Evolutionary conservation across 1,140 invertebrate genomes (phyloP), one percentile per base, ranked within the genome.

Genomic region (Chironomus tepperi): DNA sequence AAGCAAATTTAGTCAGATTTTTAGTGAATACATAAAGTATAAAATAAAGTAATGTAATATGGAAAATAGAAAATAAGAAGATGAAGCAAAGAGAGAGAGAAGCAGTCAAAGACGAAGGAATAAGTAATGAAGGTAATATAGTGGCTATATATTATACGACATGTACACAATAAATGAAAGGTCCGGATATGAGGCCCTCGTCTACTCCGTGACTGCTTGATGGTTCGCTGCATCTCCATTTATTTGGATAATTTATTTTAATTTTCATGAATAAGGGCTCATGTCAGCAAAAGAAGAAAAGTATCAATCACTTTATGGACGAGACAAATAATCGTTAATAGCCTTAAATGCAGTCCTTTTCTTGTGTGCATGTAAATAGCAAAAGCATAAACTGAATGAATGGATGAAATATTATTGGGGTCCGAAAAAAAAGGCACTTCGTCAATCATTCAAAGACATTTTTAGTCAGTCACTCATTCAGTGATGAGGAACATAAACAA

Each of bases 321-420:
- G 47, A 57, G 47, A 57, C 47, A 57, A 57, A 57, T 57, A 57
- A n/a, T 57, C 47, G 47, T 57, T 57, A 57, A 57, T 57, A n/a
- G 47, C 47, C 47, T 57, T 57, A 57, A 57, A 57, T 57, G 12
- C 47, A 57, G 10, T 57, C 47, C 47, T 57, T 57, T 57, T n/a
- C n/a, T 57, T 57, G 12, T 34, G 24, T 34, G 24, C 24, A 34
- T 34, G 24, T 34, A 34, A 34, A 34, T 34, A 34, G 24, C 24
- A 34, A 34, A 34, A 34, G 5, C 24, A 34, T 34, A 34, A 34
- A 5, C n/a, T 34, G 5, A 34, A 34, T 34, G 24, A 34, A 34
- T 34, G 24, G 24, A 34, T 34, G 24, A 34, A 34, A 34, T 2
- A 34, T 34, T 34, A 34, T 34, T 34, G 24, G 24, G 24, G 24